Evolutionary conservation across 2,888 invertebrate genomes (phyloP).

Genomic region (Belgica antarctica): DNA sequence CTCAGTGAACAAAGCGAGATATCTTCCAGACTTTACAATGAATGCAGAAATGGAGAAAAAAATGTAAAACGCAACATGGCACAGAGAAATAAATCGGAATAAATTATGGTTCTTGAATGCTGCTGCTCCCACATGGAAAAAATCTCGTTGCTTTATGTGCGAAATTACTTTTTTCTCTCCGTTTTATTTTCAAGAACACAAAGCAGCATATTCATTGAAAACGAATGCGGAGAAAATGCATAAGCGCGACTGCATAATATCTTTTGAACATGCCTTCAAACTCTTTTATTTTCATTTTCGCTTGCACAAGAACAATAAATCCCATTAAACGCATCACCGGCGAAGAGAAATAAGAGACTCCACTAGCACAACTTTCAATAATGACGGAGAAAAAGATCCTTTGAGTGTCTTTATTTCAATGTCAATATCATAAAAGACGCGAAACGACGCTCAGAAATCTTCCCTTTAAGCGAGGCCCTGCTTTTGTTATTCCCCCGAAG

Average conservation of each 20-base stretch:
- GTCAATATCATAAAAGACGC: no score
- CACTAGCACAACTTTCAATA: no score
- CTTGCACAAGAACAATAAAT: neutral
- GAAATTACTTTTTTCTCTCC: constrained; percentile 7
- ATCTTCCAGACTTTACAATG: constrained; percentile 13
- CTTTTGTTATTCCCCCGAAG: no score
- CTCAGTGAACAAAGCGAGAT: neutral
- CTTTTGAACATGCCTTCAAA: neutral
- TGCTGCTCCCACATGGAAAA: constrained; percentile 41
- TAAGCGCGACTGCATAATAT: constrained; percentile 10
- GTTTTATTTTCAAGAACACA: constrained; percentile 9
- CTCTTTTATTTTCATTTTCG: neutral
- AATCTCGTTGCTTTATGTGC: constrained; percentile 7
- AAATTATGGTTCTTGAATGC: constrained; percentile 41
- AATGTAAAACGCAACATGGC: constrained; percentile 14
- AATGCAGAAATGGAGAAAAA: neutral
- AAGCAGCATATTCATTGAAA: constrained; percentile 22
- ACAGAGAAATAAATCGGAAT: constrained; percentile 29
- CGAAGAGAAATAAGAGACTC: no score
- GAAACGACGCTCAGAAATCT: no score
- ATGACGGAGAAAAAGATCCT: no score
- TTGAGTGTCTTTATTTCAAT: no score
- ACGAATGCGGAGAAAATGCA: neutral
- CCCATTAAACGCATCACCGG: no score
- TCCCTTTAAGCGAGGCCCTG: no score